phyloP scores from a whole-genome alignment of 2,113 vertebrate species.

The Nesoenas mayeri region DNA sequence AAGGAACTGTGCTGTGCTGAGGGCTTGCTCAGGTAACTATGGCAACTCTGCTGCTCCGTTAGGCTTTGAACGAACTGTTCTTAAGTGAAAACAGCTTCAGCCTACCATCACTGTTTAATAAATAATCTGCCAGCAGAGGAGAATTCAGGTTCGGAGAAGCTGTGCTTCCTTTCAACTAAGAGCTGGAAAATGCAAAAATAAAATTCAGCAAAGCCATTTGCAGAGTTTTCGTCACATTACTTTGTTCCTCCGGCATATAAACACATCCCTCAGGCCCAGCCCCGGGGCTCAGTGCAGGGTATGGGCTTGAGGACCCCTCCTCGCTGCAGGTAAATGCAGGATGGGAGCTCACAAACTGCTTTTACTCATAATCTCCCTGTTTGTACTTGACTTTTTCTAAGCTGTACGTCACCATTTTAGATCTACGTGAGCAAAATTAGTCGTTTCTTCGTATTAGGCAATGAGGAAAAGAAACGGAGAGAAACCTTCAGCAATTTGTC shows the following conservation, averaged over 20 bases:
- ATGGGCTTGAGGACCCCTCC: not conserved
- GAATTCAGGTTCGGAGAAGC: constrained; percentile 41
- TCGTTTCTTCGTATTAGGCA: not conserved
- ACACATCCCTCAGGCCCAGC: not conserved
- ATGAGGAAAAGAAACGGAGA: not conserved
- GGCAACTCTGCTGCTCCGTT: constrained; percentile 71
- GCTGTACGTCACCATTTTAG: not conserved
- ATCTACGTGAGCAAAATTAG: not conserved
- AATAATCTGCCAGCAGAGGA: constrained; percentile 54
- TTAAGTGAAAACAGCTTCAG: constrained; percentile 74
- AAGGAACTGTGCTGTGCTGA: constrained; percentile 59
- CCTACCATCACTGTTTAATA: constrained; percentile 65
- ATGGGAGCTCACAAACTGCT: not conserved
- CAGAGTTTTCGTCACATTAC: constrained; percentile 20
- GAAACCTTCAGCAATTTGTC: constrained; percentile 4
- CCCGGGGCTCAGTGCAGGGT: fast-evolving
- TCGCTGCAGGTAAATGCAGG: not conserved
- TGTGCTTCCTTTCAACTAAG: constrained; percentile 49
- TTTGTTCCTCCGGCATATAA: not conserved
- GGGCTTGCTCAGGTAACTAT: constrained; percentile 74
- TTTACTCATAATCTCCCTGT: not conserved
- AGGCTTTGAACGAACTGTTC: constrained; percentile 65
- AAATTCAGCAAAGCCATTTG: not conserved
- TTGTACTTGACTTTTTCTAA: not conserved
- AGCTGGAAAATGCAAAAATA: constrained; percentile 17